Evolutionary conservation across 2,888 invertebrate genomes (phyloP).

Genomic region (Drosophila acutilabella): DNA sequence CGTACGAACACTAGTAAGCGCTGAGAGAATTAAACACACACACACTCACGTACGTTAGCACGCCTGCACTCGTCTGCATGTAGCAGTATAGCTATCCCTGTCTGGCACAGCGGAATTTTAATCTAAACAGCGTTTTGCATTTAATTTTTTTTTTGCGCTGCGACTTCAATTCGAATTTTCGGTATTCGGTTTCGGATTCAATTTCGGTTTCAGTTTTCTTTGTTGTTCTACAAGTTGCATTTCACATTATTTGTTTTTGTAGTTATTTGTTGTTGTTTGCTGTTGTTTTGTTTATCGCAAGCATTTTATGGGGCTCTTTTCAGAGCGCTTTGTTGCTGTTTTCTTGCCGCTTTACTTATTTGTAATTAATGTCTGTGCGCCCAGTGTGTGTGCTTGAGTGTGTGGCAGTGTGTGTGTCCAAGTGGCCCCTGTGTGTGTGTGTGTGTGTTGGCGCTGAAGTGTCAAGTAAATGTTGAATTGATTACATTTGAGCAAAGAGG

Average conservation of each 20-base stretch:
- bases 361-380: constrained; percentile 53
- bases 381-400: constrained; percentile 13
- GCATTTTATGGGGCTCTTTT: constrained; percentile 56
- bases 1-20: too few species aligned
- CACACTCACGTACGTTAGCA: not conserved
- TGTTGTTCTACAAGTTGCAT: constrained; percentile 71
- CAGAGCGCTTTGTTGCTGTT: constrained; percentile 50
- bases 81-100: constrained; percentile 13
- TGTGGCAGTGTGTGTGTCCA: constrained; percentile 6
- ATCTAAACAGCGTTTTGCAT: constrained; percentile 65
- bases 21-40: constrained; percentile 3
- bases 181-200: constrained; percentile 41
- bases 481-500: constrained; percentile 65
- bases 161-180: constrained; percentile 51
- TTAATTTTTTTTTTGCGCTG: constrained; percentile 38
- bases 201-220: constrained; percentile 61
- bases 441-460: constrained; percentile 56
- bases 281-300: constrained; percentile 53
- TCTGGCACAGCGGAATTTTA: constrained; percentile 53
- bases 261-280: constrained; percentile 28
- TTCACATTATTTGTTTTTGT: constrained; percentile 48
- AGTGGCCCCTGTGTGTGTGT: constrained; percentile 18
- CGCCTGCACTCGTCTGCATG: not conserved
- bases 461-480: constrained; percentile 68
- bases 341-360: constrained; percentile 47